A percentile compares a stretch with the other conserved stretches of the same genome.
Conservation (phyloP, 2,888 invertebrate genomes). For the Hirtodrosophila histrioides region DNA sequence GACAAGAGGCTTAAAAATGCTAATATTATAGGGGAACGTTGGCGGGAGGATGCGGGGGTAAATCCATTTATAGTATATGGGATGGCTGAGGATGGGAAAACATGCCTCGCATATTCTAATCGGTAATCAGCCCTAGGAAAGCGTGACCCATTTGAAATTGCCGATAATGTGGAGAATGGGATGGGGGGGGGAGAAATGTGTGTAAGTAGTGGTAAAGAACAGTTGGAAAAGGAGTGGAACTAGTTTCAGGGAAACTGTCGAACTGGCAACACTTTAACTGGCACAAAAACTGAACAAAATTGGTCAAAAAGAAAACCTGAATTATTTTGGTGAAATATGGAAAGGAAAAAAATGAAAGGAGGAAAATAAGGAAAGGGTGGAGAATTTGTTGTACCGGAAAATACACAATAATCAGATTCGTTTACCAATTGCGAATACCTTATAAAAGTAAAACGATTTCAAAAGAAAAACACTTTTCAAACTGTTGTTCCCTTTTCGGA, state of each 20-base stretch:
- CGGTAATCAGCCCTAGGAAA: slow-evolving; percentile 21
- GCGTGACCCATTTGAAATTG: slow-evolving; percentile 73
- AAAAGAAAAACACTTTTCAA: too few relatives aligned
- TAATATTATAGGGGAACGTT: slow-evolving; percentile 30
- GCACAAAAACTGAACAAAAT: too few relatives aligned
- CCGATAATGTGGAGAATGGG: slow-evolving; percentile 41
- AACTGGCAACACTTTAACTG: too few relatives aligned
- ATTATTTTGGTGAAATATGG: too few relatives aligned
- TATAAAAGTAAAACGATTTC: too few relatives aligned
- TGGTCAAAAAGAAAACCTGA: too few relatives aligned
- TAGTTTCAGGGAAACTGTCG: neutral
- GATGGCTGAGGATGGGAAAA: slow-evolving; percentile 2
- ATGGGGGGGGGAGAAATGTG: neutral
- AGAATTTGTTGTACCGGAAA: too few relatives aligned
- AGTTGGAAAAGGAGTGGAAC: slow-evolving; percentile 9
- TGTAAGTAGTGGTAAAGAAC: slow-evolving; percentile 1
- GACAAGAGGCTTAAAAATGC: slow-evolving; percentile 36
- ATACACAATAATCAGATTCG: too few relatives aligned
- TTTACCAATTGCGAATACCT: too few relatives aligned
- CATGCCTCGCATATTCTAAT: slow-evolving; percentile 58
- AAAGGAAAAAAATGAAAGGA: too few relatives aligned
- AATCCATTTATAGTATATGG: neutral
- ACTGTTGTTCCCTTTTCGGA: too few relatives aligned
- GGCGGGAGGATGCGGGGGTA: slow-evolving; percentile 9
- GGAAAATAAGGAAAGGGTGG: too few relatives aligned